These are phyloP conservation scores for Zaprionus lineosus DNA, from an alignment of 2,888 invertebrate species.

Conservation along the genomic window DNA sequence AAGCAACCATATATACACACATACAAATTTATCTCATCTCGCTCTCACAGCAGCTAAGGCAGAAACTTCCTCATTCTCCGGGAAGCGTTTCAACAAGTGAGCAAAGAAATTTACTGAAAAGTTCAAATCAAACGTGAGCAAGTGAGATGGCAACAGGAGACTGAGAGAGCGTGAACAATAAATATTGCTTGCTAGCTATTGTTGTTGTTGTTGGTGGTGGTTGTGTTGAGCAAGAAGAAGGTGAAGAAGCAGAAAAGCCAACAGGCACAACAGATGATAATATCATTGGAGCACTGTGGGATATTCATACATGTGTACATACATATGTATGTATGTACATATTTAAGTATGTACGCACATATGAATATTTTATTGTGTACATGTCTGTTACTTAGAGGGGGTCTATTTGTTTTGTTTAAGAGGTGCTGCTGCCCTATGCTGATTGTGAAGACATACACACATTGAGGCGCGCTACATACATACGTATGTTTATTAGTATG, in stretches of 20 bases:
- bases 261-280: conserved; percentile 46
- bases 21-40: conserved; percentile 59
- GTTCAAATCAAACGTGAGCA: conserved; percentile 26
- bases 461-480: background rate
- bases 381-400: conserved; percentile 79
- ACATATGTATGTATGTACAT: conserved; percentile 3
- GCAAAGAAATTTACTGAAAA: conserved; percentile 57
- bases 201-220: conserved; percentile 23
- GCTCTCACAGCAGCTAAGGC: conserved; percentile 38
- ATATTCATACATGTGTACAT: conserved; percentile 13
- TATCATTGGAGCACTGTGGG: conserved; percentile 36
- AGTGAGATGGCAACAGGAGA: conserved; percentile 40
- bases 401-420: conserved; percentile 76
- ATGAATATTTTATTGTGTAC: conserved; percentile 61
- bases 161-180: conserved; percentile 47
- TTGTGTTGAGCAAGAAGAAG: conserved; percentile 47
- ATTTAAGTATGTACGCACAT: too few relatives aligned
- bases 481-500: background rate
- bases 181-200: conserved; percentile 35
- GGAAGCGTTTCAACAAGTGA: conserved; percentile 76
- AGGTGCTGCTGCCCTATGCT: conserved; percentile 58
- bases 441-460: conserved; percentile 42
- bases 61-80: conserved; percentile 76
- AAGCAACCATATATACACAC: conserved; percentile 13
- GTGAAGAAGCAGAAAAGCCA: conserved; percentile 27